phyloP scores from a whole-genome alignment of 2,113 vertebrate species.

The Bolborhynchus lineola region DNA sequence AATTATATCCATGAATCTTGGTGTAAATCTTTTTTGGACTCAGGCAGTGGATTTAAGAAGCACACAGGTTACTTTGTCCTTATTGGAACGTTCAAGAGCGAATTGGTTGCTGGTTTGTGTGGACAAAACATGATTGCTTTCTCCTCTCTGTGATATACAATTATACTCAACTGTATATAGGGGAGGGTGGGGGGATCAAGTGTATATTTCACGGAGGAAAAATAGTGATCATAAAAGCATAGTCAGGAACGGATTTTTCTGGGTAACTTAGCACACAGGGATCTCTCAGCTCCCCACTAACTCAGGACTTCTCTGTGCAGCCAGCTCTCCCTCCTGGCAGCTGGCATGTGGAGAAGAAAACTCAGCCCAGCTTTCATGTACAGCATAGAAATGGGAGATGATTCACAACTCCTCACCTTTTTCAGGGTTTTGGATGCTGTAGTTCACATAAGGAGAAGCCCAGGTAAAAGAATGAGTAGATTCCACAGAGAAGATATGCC shows the following conservation, averaged over 20 bases:
- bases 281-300: background rate
- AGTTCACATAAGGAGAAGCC: background rate
- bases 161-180: background rate
- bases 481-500: background rate
- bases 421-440: background rate
- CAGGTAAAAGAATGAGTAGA: background rate
- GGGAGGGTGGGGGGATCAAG: background rate
- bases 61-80: background rate
- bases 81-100: slow-evolving; percentile 9
- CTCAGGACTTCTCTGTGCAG: background rate
- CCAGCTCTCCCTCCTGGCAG: background rate
- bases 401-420: background rate
- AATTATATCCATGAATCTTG: background rate
- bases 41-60: background rate
- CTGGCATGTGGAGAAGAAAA: background rate
- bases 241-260: background rate
- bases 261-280: background rate
- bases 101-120: background rate
- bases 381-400: background rate
- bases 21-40: background rate
- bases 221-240: background rate
- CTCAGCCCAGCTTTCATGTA: background rate
- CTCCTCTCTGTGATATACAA: background rate
- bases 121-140: slow-evolving; percentile 10
- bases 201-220: background rate